These are phyloP conservation scores for Anoplius nigerrimus DNA, from an alignment of 2,888 invertebrate species.

Conservation along the genomic window DNA sequence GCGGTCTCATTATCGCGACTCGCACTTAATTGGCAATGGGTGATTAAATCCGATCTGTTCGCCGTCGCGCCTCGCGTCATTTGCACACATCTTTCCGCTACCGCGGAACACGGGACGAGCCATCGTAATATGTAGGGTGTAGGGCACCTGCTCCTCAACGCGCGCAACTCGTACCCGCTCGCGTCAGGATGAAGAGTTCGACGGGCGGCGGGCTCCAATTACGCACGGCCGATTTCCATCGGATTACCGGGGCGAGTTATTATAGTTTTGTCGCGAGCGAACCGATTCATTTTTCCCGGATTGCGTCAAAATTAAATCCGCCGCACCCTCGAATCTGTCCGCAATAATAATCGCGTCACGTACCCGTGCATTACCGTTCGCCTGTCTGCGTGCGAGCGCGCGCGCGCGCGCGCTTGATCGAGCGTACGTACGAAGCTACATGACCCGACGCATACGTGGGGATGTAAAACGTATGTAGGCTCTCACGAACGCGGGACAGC, in stretches of 20 bases:
- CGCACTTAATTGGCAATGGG: constrained; percentile 33
- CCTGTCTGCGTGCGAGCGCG: constrained; percentile 30
- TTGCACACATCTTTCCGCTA: not conserved
- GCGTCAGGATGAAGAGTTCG: not conserved
- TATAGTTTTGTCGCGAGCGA: constrained; percentile 20
- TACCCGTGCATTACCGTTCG: constrained; percentile 30
- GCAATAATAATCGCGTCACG: constrained; percentile 59
- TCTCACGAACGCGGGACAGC: constrained; percentile 12
- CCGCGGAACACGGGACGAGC: too few species aligned
- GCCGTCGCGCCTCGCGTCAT: constrained; percentile 8
- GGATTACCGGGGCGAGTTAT: constrained; percentile 24
- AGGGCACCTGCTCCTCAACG: too few species aligned
- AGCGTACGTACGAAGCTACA: constrained; percentile 24
- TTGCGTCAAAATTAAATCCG: constrained; percentile 57
- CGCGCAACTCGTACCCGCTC: too few species aligned
- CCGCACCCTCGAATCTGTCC: constrained; percentile 30
- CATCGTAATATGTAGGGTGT: too few species aligned
- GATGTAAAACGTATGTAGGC: constrained; percentile 27
- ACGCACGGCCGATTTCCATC: constrained; percentile 18
- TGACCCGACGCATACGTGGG: too few species aligned
- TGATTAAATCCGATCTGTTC: constrained; percentile 36
- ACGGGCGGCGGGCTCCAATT: too few species aligned
- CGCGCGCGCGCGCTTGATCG: constrained; percentile 31
- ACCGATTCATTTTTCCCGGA: constrained; percentile 43
- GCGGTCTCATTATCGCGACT: constrained; percentile 23